A percentile compares a stretch with the other conserved stretches of the same genome.
These are phyloP conservation scores for Himantopus leucocephalus DNA, from an alignment of 2,113 vertebrate genomes.

Conservation along the genomic window DNA sequence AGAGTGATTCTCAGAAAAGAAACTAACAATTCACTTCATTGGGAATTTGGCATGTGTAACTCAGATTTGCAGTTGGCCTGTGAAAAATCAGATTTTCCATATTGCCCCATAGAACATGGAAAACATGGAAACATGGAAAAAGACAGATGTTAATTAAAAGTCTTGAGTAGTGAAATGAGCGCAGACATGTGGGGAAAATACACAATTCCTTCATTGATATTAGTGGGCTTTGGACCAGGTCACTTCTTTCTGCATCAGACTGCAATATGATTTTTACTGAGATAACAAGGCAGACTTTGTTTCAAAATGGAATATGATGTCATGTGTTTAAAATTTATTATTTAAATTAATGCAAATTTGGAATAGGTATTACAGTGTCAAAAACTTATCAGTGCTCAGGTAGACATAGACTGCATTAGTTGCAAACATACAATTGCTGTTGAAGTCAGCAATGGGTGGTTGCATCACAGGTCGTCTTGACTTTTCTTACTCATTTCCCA, in stretches of 20 bases:
- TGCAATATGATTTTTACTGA: neutral
- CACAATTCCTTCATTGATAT: neutral
- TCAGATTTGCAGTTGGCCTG: neutral
- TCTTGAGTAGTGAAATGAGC: neutral
- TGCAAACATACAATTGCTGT: neutral
- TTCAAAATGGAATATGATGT: neutral
- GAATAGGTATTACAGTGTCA: neutral
- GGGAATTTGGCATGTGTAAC: neutral
- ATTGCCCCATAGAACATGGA: neutral
- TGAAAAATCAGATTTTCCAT: neutral
- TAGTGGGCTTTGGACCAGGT: neutral
- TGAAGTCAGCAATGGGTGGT: neutral
- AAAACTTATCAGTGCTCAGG: neutral
- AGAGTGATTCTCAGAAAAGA: neutral
- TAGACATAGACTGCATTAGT: neutral
- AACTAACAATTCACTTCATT: neutral
- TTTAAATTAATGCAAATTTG: neutral
- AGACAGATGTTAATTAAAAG: neutral
- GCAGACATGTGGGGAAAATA: neutral
- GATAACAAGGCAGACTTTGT: neutral
- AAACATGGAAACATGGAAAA: neutral
- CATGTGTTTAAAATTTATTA: neutral
- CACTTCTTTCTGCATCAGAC: neutral
- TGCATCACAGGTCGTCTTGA: neutral
- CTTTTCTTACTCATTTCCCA: neutral